Conservation (phyloP, 2,113 vertebrate species). For the Ploceus nigricollis region DNA sequence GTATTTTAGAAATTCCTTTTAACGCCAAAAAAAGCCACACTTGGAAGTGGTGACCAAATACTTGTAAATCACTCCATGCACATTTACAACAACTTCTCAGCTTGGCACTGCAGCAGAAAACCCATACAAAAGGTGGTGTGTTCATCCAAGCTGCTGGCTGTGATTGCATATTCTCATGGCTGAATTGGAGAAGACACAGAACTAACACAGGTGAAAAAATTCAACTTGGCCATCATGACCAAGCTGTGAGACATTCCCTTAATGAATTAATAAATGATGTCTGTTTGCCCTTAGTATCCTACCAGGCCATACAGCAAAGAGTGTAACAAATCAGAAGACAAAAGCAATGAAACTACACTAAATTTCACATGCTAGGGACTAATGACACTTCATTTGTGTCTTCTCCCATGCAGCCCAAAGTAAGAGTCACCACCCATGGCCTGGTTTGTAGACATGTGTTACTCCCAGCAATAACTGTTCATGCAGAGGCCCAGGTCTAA, state of each 20-base stretch:
- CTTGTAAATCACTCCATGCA: neutral
- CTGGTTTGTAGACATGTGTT: neutral
- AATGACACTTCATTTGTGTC: neutral
- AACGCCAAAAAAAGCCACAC: neutral
- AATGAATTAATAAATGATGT: accelerated
- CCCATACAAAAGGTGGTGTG: accelerated
- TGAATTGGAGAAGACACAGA: neutral
- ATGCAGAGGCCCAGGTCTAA: neutral
- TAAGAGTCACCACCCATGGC: accelerated
- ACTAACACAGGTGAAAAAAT: neutral
- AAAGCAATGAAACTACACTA: neutral
- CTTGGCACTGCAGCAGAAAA: neutral
- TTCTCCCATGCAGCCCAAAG: neutral
- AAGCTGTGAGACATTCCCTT: neutral
- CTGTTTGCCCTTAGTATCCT: neutral
- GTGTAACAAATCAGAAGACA: neutral
- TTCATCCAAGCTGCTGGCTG: neutral
- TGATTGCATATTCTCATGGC: neutral
- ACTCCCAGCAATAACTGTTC: neutral
- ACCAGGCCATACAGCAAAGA: neutral
- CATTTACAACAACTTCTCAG: neutral
- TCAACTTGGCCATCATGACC: neutral
- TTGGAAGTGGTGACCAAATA: neutral
- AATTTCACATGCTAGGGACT: neutral
- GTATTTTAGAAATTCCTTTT: neutral